A percentile compares a stretch with the other conserved stretches of the same genome.
phyloP scores from a whole-genome alignment of 2,888 invertebrate species.

The Zelleria hepariella region DNA sequence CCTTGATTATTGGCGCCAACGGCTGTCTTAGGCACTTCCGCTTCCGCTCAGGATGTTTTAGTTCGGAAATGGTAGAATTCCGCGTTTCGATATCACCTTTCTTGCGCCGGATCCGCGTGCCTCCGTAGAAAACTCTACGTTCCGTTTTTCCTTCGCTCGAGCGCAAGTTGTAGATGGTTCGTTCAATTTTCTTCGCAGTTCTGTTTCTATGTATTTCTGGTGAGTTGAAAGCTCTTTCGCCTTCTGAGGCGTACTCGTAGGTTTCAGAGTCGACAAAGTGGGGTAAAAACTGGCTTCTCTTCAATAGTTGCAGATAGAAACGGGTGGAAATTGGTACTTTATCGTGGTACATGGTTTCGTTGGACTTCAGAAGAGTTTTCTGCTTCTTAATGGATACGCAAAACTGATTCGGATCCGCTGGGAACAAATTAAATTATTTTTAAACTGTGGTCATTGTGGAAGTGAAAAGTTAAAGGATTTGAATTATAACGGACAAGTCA shows the following conservation, averaged over 20 bases:
- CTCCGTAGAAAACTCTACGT: conserved; percentile 41
- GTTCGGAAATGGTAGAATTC: conserved; percentile 16
- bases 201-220: conserved; percentile 27
- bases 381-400: conserved; percentile 40
- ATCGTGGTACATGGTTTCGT: conserved; percentile 55
- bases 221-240: conserved; percentile 34
- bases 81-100: conserved; percentile 16
- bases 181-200: conserved; percentile 22
- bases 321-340: conserved; percentile 60
- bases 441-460: too few species aligned
- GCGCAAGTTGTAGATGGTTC: conserved; percentile 45
- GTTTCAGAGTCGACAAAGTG: conserved; percentile 41
- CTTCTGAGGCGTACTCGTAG: conserved; percentile 59
- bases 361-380: conserved; percentile 43
- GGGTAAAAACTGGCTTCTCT: conserved; percentile 50
- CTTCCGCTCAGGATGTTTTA: conserved; percentile 16
- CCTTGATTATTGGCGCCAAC: conserved; percentile 55
- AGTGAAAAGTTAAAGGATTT: too few species aligned
- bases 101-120: conserved; percentile 28
- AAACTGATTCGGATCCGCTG: conserved; percentile 33
- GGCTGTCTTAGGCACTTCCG: conserved; percentile 35
- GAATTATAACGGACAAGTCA: too few species aligned
- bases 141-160: conserved; percentile 47
- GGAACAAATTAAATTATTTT: too few species aligned
- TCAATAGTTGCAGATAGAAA: conserved; percentile 55